Conservation (phyloP, 2,888 invertebrate species). For the Mechanitis mazaeus region DNA sequence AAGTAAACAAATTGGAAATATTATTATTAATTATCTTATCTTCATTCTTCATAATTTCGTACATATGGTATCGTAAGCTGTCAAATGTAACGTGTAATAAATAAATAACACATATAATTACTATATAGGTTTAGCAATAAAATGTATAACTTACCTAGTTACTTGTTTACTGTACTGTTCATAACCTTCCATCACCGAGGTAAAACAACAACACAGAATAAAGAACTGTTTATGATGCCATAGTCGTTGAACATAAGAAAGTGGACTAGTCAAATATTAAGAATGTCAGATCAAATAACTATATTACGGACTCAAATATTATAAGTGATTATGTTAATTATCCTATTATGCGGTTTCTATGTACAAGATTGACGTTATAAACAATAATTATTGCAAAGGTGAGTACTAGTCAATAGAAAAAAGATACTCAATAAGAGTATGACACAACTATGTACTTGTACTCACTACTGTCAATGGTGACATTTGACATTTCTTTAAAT, state of each 20-base stretch:
- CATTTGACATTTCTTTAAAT: not conserved
- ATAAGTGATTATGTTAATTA: not conserved
- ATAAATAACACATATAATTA: too few relatives aligned
- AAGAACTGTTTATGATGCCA: constrained; percentile 4
- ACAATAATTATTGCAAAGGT: not conserved
- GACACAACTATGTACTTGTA: not conserved
- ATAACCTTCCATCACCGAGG: constrained; percentile 16
- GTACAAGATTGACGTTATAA: not conserved
- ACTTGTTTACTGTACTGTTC: constrained; percentile 10
- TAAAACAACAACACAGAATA: not conserved
- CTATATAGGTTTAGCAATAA: too few relatives aligned
- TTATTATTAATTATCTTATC: too few relatives aligned
- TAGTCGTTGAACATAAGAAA: not conserved
- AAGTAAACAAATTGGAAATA: too few relatives aligned
- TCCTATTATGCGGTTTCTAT: not conserved
- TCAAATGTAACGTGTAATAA: too few relatives aligned
- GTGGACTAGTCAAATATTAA: not conserved
- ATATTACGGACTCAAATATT: not conserved
- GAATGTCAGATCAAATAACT: not conserved
- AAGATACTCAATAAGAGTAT: too few relatives aligned
- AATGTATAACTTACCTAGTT: constrained; percentile 14
- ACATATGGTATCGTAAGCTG: too few relatives aligned
- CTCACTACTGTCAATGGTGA: not conserved
- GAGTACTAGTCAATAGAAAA: not conserved
- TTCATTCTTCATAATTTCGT: too few relatives aligned